Evolutionary conservation across 2,113 vertebrate genomes (phyloP), one percentile per base, ranked within the genome.

Genomic region (Vulpes vulpes): DNA sequence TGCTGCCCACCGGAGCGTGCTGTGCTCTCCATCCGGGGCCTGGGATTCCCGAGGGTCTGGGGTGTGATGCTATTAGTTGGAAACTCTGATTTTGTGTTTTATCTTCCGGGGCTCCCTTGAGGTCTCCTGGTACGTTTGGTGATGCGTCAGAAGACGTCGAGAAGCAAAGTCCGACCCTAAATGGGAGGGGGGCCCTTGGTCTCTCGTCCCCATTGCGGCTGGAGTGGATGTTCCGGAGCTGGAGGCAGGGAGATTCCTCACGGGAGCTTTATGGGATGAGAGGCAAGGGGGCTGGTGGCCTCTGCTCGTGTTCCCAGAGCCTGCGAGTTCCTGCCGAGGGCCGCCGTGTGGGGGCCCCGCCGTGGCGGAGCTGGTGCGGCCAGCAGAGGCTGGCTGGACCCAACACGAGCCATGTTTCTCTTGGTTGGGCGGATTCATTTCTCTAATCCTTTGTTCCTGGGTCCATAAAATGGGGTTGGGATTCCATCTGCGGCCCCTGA

Each of bases 401-500:
- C 2, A 27, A 12, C 22, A 32, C 3, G 35, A 53, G 35, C 35
- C 5, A 0, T 35, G 49, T 43, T 95, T 80, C 83, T 92, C 65
- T 71, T 71, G 22, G 57, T 32, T 15, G 22, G 65, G 65, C 81
- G 62, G 20, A 5, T 79, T 35, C 62, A 43, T 55, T 71, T 93
- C 38, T 71, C 38, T 30, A 19, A 19, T 20, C 81, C 93, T 96
- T 71, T 53, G 59, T 89, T 79, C 81, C 51, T 51, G 17, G n/a
- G 6, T 92, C 89, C 91, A 85, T 91, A 38, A 96, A 96, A 64
- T 92, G 96, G 97, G 43, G 2, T n/a, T 32, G 35, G 53, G 57
- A 53, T 65, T 51, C 60, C 35, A 30, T 1, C 43, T 15, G 10
- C 16, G 76, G 73, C 74, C 62, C 30, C 88, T 38, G 11, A 76